These are phyloP conservation scores for Cotesia chilonis DNA, from an alignment of 1,140 invertebrate genomes.

Conservation along the genomic window DNA sequence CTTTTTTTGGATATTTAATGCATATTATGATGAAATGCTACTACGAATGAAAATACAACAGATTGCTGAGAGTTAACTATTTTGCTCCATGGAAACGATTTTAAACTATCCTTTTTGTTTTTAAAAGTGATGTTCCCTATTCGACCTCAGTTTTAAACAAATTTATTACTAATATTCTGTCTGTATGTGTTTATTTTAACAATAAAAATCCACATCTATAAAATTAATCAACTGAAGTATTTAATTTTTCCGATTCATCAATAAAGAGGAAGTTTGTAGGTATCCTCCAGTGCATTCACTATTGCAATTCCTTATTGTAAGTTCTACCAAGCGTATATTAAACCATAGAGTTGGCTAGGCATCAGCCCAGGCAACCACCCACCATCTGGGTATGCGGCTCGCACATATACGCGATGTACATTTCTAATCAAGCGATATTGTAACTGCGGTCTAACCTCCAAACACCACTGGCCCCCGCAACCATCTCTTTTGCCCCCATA, in stretches of 20 bases:
- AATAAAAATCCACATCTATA: too few relatives aligned
- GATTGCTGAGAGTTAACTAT: too few relatives aligned
- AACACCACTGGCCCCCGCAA: slow-evolving; percentile 54
- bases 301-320: slow-evolving; percentile 63
- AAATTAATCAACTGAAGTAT: too few relatives aligned
- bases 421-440: slow-evolving; percentile 69
- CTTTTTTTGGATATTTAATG: too few relatives aligned
- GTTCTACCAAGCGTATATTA: slow-evolving; percentile 63
- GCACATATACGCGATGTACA: slow-evolving; percentile 66
- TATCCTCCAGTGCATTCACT: background rate
- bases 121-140: too few relatives aligned
- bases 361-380: slow-evolving; percentile 61
- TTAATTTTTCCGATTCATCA: background rate
- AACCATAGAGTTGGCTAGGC: slow-evolving; percentile 64
- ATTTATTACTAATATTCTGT: too few relatives aligned
- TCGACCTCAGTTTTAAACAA: too few relatives aligned
- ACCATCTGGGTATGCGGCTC: slow-evolving; percentile 62
- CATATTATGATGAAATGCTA: too few relatives aligned
- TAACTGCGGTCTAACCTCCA: slow-evolving; percentile 67
- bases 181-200: too few relatives aligned
- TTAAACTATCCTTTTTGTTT: too few relatives aligned
- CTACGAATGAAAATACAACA: too few relatives aligned
- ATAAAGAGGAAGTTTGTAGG: background rate
- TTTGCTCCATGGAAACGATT: too few relatives aligned
- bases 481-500: slow-evolving; percentile 14